phyloP scores from a whole-genome alignment of 2,888 invertebrate species.

The Ophion ellenae region DNA sequence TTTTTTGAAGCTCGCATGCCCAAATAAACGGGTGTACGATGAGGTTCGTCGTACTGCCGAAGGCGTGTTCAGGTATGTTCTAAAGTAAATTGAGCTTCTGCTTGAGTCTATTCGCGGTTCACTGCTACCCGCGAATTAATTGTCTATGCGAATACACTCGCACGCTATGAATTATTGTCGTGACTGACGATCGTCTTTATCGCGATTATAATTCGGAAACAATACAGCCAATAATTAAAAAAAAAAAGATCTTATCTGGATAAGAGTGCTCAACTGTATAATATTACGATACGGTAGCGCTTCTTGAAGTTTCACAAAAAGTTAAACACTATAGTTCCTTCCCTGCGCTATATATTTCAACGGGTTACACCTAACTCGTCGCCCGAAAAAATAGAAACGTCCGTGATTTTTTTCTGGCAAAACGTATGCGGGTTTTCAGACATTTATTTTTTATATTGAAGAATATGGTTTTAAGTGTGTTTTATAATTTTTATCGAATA shows the following conservation, averaged over 20 bases:
- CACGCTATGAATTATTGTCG: not conserved
- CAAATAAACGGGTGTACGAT: constrained; percentile 87
- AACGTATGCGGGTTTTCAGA: too few species aligned
- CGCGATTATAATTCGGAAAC: not conserved
- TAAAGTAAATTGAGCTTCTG: not conserved
- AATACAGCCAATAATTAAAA: not conserved
- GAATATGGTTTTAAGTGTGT: too few species aligned
- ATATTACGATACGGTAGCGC: not conserved
- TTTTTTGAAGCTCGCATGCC: constrained; percentile 88
- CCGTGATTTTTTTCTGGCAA: too few species aligned
- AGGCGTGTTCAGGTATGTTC: constrained; percentile 84
- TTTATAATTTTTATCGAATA: too few species aligned
- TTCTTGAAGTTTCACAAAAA: not conserved
- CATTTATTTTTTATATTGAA: too few species aligned
- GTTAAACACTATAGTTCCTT: not conserved
- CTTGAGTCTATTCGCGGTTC: not conserved
- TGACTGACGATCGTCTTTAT: not conserved
- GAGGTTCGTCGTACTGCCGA: constrained; percentile 87
- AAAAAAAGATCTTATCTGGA: too few species aligned
- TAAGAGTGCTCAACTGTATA: too few species aligned
- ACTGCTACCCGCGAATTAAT: not conserved
- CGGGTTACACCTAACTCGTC: too few species aligned
- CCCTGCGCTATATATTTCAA: too few species aligned
- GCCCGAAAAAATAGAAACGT: too few species aligned
- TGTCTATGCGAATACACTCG: not conserved